These are phyloP conservation scores for Aleadryas rufinucha DNA, from an alignment of 2,113 vertebrate genomes.

Conservation along the genomic window DNA sequence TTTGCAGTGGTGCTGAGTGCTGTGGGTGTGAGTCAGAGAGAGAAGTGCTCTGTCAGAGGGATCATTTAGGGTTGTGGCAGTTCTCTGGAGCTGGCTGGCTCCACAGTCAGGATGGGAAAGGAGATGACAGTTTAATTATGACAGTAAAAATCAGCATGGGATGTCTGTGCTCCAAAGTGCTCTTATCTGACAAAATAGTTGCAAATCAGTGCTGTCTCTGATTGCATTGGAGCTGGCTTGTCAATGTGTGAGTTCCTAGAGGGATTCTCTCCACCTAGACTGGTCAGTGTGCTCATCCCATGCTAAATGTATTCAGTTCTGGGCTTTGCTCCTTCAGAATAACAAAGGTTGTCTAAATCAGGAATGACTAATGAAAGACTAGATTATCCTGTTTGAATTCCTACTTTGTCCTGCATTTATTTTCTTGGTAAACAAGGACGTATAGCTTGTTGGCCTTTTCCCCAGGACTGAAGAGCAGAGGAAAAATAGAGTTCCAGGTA, in stretches of 20 bases:
- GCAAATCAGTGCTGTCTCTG: not conserved
- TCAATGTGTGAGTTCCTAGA: not conserved
- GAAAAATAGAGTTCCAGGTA: not conserved
- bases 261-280: not conserved
- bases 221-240: not conserved
- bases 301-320: not conserved
- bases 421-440: not conserved
- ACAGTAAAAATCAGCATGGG: not conserved
- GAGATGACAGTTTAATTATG: not conserved
- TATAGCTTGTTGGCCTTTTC: not conserved
- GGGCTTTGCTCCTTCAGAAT: not conserved
- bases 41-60: not conserved
- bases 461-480: not conserved
- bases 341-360: not conserved
- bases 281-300: not conserved
- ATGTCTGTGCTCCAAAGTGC: not conserved
- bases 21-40: not conserved
- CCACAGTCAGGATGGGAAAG: not conserved
- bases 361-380: not conserved
- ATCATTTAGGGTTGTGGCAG: not conserved
- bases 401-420: not conserved
- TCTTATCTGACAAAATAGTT: not conserved
- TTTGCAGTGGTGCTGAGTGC: not conserved
- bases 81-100: not conserved
- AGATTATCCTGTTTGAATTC: not conserved